phyloP scores from a whole-genome alignment of 2,113 vertebrate species.

The Tor tambroides region DNA sequence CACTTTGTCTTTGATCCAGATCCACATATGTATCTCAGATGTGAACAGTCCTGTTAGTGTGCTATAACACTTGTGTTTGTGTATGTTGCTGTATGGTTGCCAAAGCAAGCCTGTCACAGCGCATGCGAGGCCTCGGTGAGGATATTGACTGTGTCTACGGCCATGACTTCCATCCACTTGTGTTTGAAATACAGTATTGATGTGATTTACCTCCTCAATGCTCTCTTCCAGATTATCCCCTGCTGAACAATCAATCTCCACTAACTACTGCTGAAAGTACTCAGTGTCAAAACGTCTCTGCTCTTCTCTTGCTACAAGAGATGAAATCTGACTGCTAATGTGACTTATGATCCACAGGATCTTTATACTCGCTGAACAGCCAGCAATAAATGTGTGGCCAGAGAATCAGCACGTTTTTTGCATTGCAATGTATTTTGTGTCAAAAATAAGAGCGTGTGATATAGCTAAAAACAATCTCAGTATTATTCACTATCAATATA shows the following conservation, averaged over 20 bases:
- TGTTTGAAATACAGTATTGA: slow-evolving; percentile 55
- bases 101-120: background rate
- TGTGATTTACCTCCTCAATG: slow-evolving; percentile 33
- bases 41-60: background rate
- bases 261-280: slow-evolving; percentile 38
- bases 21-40: background rate
- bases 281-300: slow-evolving; percentile 32
- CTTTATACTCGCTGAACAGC: slow-evolving; percentile 16
- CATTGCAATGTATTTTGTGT: background rate
- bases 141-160: slow-evolving; percentile 15
- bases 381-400: background rate
- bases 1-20: background rate
- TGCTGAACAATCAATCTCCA: slow-evolving; percentile 44
- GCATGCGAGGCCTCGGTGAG: background rate
- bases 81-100: background rate
- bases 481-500: no score
- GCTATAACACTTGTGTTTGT: background rate
- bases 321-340: slow-evolving; percentile 44
- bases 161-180: slow-evolving; percentile 35
- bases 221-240: slow-evolving; percentile 16
- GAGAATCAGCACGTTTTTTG: background rate
- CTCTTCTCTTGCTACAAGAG: slow-evolving; percentile 17
- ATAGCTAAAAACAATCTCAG: background rate
- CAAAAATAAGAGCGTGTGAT: background rate
- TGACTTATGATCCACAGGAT: slow-evolving; percentile 29